These are phyloP conservation scores for Macrosiphum euphorbiae DNA, from an alignment of 2,888 invertebrate genomes.

Conservation along the genomic window DNA sequence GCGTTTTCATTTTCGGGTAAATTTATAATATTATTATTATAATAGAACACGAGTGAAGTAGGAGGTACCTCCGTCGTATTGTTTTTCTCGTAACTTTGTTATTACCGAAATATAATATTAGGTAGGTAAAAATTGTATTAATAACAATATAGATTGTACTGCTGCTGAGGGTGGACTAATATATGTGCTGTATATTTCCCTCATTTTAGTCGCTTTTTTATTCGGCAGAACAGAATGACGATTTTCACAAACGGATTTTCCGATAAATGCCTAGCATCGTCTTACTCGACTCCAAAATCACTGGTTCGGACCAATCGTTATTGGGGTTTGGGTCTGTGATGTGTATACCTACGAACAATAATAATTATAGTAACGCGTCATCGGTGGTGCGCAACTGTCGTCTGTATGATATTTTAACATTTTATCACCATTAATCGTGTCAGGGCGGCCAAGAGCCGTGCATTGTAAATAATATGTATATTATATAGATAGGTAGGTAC, in stretches of 20 bases:
- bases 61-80: neutral
- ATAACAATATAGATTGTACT: too few relatives aligned
- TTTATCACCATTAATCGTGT: constrained; percentile 15
- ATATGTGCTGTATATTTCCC: too few relatives aligned
- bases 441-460: constrained; percentile 1
- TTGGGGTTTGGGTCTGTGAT: neutral
- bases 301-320: neutral
- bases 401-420: neutral
- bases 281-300: neutral
- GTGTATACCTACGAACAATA: too few relatives aligned
- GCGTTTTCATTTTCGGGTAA: neutral
- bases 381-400: neutral
- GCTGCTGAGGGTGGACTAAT: neutral
- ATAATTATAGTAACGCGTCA: neutral
- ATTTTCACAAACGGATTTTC: neutral
- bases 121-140: too few relatives aligned
- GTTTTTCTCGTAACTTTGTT: neutral
- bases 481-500: too few relatives aligned
- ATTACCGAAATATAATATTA: neutral
- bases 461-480: too few relatives aligned
- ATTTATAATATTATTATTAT: neutral
- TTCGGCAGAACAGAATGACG: neutral
- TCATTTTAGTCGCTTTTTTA: too few relatives aligned
- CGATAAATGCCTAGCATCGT: neutral
- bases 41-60: neutral